These are phyloP conservation scores for Eupithecia vulgata DNA, from an alignment of 2,888 invertebrate genomes.

Conservation along the genomic window DNA sequence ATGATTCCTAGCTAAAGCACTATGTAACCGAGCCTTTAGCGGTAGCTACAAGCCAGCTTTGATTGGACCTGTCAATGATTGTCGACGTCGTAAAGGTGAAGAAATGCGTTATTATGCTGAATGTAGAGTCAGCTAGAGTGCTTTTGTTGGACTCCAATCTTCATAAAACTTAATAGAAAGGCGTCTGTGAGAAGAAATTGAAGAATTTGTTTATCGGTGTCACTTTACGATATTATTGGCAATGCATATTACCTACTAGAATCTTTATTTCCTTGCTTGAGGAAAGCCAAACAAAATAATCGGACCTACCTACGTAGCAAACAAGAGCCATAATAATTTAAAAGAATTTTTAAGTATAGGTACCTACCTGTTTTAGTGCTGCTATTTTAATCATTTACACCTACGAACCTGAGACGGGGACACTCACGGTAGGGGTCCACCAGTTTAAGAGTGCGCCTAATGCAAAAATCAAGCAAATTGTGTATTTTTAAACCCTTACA, in stretches of 20 bases:
- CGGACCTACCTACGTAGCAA: neutral
- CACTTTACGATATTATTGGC: neutral
- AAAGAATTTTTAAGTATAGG: too few species aligned
- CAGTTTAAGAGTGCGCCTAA: too few species aligned
- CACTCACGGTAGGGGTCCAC: too few species aligned
- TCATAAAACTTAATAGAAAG: neutral
- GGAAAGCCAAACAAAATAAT: neutral
- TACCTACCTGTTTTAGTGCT: too few species aligned
- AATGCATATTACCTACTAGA: neutral
- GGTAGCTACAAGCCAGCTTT: slow-evolving; percentile 1
- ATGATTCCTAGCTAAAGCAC: neutral
- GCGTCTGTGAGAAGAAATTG: neutral
- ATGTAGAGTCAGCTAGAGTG: neutral
- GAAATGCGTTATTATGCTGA: neutral
- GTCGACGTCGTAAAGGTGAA: neutral
- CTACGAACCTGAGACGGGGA: too few species aligned
- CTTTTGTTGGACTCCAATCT: neutral
- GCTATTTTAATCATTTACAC: too few species aligned
- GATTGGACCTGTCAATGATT: slow-evolving; percentile 1
- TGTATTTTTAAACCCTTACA: too few species aligned
- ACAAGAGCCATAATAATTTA: neutral
- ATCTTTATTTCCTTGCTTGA: neutral
- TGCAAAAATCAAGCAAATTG: too few species aligned
- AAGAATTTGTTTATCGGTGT: neutral
- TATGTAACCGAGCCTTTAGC: neutral